Percentiles rank a stretch among this genome's conserved stretches.
Evolutionary conservation across 2,113 vertebrate species (phyloP).

Genomic region (Tragulus kanchil): DNA sequence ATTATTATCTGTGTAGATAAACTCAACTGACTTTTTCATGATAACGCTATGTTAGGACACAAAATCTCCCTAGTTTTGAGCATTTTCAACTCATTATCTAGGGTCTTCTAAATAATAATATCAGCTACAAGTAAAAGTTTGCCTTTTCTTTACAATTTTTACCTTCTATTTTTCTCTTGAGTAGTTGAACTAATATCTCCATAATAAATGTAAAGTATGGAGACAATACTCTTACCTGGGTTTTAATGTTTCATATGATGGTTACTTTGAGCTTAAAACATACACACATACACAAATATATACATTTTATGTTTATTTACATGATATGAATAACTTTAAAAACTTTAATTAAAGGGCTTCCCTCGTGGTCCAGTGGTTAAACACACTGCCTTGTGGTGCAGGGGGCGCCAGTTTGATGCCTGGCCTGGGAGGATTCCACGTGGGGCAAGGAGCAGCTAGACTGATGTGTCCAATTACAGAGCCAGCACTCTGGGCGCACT

Average conservation of each 20-base stretch:
- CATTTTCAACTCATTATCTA: not conserved
- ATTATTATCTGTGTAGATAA: conserved; percentile 11
- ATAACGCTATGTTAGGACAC: not conserved
- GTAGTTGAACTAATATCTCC: not conserved
- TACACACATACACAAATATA: not conserved
- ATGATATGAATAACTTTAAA: not conserved
- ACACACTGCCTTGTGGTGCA: too few species aligned
- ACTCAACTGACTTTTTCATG: not conserved
- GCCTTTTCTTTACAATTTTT: not conserved
- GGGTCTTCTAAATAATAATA: not conserved
- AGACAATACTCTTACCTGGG: not conserved
- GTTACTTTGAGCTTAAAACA: conserved; percentile 1
- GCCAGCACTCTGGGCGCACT: too few species aligned
- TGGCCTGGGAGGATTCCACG: too few species aligned
- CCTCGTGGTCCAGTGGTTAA: too few species aligned
- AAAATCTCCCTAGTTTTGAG: not conserved
- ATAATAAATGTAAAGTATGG: not conserved
- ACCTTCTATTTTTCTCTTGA: not conserved
- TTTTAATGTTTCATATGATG: not conserved
- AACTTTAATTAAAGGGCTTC: not conserved
- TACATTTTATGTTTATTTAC: not conserved
- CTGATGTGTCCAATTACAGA: too few species aligned
- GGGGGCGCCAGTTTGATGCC: too few species aligned
- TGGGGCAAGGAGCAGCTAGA: too few species aligned
- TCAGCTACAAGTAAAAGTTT: not conserved